These are phyloP conservation scores for Dendronephthya gigantea DNA, from an alignment of 64 coral and sea anemone genomes.

Conservation along the genomic window DNA sequence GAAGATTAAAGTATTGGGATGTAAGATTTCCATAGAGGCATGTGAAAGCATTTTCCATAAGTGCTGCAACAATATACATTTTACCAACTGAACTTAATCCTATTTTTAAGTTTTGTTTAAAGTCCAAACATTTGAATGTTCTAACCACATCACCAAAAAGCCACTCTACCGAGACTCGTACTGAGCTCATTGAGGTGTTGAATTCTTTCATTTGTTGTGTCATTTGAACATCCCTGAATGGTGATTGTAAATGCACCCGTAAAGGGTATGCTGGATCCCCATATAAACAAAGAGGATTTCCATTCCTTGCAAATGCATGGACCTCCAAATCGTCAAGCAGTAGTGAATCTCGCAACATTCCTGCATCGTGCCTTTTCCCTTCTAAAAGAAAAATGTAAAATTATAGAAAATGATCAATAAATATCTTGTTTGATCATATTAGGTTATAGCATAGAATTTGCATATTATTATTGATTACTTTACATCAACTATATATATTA, in stretches of 20 bases:
- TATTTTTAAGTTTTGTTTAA: background rate
- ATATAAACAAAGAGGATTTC: background rate
- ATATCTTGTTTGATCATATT: background rate
- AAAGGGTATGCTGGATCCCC: background rate
- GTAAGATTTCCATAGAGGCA: background rate
- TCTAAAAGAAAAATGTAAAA: background rate
- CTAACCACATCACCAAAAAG: background rate
- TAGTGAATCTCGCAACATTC: background rate
- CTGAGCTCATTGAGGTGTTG: background rate
- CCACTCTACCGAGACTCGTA: background rate
- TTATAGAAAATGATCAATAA: background rate
- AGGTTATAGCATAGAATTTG: background rate
- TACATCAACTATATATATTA: too few species aligned
- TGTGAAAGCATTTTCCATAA: background rate
- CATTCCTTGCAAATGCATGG: background rate
- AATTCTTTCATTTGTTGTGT: background rate
- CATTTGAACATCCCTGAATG: background rate
- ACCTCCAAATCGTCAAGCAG: background rate
- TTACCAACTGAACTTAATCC: background rate
- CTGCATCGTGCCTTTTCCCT: background rate
- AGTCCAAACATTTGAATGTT: background rate
- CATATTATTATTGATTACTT: too few species aligned
- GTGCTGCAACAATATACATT: background rate
- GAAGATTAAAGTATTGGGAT: background rate
- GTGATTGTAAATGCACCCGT: background rate